These are phyloP conservation scores for Syngnathus typhle DNA, from an alignment of 2,113 vertebrate species.

Conservation along the genomic window DNA sequence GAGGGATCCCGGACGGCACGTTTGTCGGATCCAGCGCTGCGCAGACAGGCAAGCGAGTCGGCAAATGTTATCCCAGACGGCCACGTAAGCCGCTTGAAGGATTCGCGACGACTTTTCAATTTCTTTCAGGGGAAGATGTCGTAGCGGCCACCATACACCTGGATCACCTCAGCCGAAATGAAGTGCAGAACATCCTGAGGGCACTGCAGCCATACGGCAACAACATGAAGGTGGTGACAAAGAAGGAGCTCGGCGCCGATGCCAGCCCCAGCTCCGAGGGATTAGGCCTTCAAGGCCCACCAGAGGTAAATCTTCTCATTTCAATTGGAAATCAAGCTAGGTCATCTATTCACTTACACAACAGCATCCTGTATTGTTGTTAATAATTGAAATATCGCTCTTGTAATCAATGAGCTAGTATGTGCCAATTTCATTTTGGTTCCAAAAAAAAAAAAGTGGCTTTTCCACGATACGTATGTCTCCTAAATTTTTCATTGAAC, in stretches of 20 bases:
- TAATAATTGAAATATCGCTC: background rate
- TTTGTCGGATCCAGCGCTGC: constrained; percentile 37
- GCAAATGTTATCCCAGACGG: background rate
- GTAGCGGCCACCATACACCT: constrained; percentile 68
- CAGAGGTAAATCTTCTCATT: constrained; percentile 37
- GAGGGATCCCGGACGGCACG: constrained; percentile 37
- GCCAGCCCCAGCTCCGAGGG: constrained; percentile 27
- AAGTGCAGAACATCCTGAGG: constrained; percentile 56
- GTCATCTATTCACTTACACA: background rate
- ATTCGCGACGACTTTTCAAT: background rate
- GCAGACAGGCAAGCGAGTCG: constrained; percentile 43
- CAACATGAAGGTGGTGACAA: constrained; percentile 65
- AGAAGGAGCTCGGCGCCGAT: constrained; percentile 36
- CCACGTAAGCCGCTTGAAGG: background rate
- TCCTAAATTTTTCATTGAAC: too few species aligned
- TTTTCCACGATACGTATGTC: too few species aligned
- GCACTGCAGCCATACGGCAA: constrained; percentile 62
- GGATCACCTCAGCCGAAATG: constrained; percentile 56
- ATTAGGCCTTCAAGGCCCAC: constrained; percentile 13
- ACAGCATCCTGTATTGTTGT: background rate
- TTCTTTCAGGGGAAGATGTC: constrained; percentile 62
- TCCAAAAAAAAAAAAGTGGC: too few species aligned
- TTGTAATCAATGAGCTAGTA: too few species aligned
- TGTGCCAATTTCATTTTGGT: background rate
- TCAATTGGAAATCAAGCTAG: background rate